Evolutionary conservation across 2,888 invertebrate species (phyloP), one percentile per base, ranked within the genome.

Genomic region (Leptinotarsa rubiginosa): DNA sequence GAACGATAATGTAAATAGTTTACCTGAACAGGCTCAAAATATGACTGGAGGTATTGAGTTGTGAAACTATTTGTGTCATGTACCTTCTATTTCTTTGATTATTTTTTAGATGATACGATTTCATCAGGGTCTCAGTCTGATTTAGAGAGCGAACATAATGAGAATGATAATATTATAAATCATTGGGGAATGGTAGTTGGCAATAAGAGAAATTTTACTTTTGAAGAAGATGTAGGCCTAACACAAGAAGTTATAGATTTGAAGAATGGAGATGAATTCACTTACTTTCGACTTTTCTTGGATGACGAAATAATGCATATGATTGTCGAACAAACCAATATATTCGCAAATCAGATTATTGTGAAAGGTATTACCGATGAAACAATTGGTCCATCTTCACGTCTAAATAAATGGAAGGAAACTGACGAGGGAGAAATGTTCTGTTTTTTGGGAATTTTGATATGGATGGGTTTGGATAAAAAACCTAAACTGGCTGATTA

Each of bases 391-490:
- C 67, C 72, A 68, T 72, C 68, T 68, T 72, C 68, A 72, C 59
- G 68, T 18, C 56, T 72, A 16, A 54, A 72, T n/a, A 68, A 68
- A 68, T 56, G 47, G 59, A 56, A 50, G n/a, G n/a, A 20, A 10
- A 71, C 56, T n/a, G 71, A 66, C 54, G 25, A 18, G 16, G 31
- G 47, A 20, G 65, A 70, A 70, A 65, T 70, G 64, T 70, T 54
- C 65, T 65, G 65, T 65, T 77, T 77, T 73, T 20, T 77, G 49
- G 73, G 69, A 20, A 69, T 77, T 56, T 50, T 77, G 47, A 20
- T 67, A 49, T 77, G 73, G 77, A 75, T 75, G 75, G 77, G 73
- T 10, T 62, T 77, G 64, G 72, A 75, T 31, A 70, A 70, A 68
- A 75, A 73, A 66, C 72, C 56, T 18, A 47, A 47, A 62, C 56